Percentiles rank a stretch among this genome's conserved stretches.
phyloP scores from a whole-genome alignment of 2,113 vertebrate genomes.

The Psettodes erumei region DNA sequence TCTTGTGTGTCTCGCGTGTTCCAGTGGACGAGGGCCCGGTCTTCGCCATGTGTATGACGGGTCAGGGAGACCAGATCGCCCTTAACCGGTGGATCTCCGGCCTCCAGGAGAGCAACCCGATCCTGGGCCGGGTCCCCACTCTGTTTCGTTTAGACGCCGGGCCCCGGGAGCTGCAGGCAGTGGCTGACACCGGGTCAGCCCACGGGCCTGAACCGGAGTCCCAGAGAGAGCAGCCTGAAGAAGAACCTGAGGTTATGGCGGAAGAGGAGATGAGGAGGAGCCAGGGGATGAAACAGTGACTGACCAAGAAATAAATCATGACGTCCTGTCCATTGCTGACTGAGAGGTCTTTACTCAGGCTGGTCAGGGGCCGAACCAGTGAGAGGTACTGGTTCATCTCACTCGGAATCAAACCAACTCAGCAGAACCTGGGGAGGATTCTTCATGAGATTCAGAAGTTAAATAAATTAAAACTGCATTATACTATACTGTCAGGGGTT shows the following conservation, averaged over 20 bases:
- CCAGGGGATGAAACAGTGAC: conserved; percentile 67
- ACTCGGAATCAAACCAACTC: background rate
- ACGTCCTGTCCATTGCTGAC: background rate
- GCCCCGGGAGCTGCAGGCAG: conserved; percentile 67
- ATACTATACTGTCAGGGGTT: background rate
- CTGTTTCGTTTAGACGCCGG: conserved; percentile 85
- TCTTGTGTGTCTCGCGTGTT: conserved; percentile 31
- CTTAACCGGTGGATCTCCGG: conserved; percentile 90
- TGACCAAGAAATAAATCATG: background rate
- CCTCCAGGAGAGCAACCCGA: conserved; percentile 87
- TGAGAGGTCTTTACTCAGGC: background rate
- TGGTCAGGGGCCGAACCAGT: background rate
- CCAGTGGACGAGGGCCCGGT: conserved; percentile 90
- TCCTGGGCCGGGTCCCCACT: conserved; percentile 84
- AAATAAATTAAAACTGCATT: conserved; percentile 1
- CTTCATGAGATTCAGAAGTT: background rate
- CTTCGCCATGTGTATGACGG: conserved; percentile 89
- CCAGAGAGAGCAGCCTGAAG: conserved; percentile 5
- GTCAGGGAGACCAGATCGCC: conserved; percentile 84
- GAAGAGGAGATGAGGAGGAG: conserved; percentile 63
- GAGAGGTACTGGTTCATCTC: background rate
- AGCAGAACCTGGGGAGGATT: background rate
- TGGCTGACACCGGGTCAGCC: background rate
- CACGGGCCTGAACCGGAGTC: background rate
- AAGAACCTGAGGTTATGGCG: conserved; percentile 8